Conservation (phyloP, 2,888 invertebrate genomes). For the Penaeus monodon region DNA sequence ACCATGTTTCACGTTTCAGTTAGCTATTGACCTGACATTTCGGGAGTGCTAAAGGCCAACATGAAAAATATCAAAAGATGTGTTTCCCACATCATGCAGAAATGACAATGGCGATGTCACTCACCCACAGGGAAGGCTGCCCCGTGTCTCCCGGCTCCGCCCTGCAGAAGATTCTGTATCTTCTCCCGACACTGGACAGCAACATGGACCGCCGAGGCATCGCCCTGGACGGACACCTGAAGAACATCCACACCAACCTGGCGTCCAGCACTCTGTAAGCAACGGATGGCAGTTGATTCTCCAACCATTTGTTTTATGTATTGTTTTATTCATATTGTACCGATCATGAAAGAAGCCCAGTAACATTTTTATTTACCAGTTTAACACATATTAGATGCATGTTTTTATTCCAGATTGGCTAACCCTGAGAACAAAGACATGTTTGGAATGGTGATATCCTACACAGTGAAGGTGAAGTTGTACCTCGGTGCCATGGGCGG, state of each 20-base stretch:
- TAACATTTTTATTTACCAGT: too few species aligned
- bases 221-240: conserved; percentile 91
- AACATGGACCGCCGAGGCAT: conserved; percentile 88
- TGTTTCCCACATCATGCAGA: too few species aligned
- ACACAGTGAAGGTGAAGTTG: conserved; percentile 93
- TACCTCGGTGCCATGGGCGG: conserved; percentile 93
- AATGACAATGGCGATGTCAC: too few species aligned
- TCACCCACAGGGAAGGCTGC: conserved; percentile 82
- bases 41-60: not conserved
- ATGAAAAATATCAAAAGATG: not conserved
- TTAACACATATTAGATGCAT: too few species aligned
- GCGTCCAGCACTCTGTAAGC: conserved; percentile 91
- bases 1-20: not conserved
- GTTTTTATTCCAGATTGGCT: conserved; percentile 73
- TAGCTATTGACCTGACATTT: too few species aligned
- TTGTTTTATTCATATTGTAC: too few species aligned
- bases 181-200: conserved; percentile 82
- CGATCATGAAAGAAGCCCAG: too few species aligned
- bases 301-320: too few species aligned
- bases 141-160: conserved; percentile 88
- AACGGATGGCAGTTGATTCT: too few species aligned
- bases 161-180: conserved; percentile 88
- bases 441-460: conserved; percentile 94
- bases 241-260: conserved; percentile 83
- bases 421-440: conserved; percentile 88